Evolutionary conservation across 2,113 vertebrate genomes (phyloP).

Genomic region (Thinocorus orbignyianus): DNA sequence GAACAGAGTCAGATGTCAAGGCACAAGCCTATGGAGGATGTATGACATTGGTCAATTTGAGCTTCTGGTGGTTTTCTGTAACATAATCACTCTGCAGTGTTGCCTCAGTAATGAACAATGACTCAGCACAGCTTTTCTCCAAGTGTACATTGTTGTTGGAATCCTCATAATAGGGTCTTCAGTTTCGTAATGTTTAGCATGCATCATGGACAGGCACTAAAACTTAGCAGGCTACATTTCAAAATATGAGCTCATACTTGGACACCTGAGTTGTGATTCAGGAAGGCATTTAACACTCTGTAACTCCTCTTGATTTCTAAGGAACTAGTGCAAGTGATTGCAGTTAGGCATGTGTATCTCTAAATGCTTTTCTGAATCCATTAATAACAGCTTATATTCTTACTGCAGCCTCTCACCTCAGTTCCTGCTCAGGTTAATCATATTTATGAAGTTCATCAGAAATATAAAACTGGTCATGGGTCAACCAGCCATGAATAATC

Average conservation of each 20-base stretch:
- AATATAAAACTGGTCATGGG: background rate
- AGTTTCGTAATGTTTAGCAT: background rate
- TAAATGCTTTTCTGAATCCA: background rate
- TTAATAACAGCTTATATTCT: background rate
- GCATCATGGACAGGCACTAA: background rate
- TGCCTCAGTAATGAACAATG: background rate
- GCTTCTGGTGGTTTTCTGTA: background rate
- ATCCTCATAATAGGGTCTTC: background rate
- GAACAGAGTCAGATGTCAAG: background rate
- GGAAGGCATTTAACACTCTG: background rate
- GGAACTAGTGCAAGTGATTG: background rate
- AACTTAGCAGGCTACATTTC: background rate
- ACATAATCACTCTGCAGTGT: background rate
- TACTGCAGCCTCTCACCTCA: background rate
- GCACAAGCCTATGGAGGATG: background rate
- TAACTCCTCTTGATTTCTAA: background rate
- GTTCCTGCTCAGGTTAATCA: background rate
- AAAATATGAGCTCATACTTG: background rate
- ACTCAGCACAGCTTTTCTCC: background rate
- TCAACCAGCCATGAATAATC: background rate
- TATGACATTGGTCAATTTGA: background rate
- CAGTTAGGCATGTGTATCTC: background rate
- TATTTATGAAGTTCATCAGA: background rate
- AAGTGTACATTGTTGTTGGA: accelerated
- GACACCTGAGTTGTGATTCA: background rate